phyloP scores from a whole-genome alignment of 2,113 vertebrate genomes.

The Bufo bufo region DNA sequence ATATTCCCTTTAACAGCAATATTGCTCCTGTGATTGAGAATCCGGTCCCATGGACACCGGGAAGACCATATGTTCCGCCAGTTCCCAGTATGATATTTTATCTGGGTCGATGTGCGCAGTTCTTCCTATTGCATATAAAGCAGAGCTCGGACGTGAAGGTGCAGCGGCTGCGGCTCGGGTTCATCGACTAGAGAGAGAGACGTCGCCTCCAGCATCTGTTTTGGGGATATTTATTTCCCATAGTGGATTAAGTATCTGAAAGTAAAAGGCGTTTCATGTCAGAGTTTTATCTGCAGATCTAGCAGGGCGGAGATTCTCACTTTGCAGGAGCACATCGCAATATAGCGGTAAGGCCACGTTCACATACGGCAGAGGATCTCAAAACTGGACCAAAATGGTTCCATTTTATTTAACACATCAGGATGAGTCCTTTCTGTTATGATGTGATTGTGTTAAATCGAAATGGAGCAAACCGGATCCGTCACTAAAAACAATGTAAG shows the following conservation, averaged over 20 bases:
- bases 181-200: neutral
- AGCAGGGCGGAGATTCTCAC: neutral
- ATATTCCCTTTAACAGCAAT: neutral
- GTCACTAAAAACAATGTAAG: too few relatives aligned
- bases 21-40: slow-evolving; percentile 1
- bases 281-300: neutral
- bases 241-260: neutral
- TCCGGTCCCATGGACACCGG: neutral
- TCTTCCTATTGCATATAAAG: slow-evolving; percentile 16
- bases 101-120: neutral
- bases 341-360: neutral
- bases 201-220: slow-evolving; percentile 11
- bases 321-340: neutral
- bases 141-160: neutral
- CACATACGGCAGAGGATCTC: too few relatives aligned
- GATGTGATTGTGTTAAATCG: too few relatives aligned
- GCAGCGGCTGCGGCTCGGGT: neutral
- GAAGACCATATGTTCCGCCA: slow-evolving; percentile 27
- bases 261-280: neutral
- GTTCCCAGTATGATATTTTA: slow-evolving; percentile 14
- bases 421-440: too few relatives aligned
- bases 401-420: too few relatives aligned
- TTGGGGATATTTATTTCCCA: slow-evolving; percentile 4
- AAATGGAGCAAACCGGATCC: too few relatives aligned
- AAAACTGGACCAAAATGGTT: too few relatives aligned